Evolutionary conservation across 2,888 invertebrate genomes (phyloP), one percentile per base, ranked within the genome.

Genomic region (Lasioglossum figueresi): DNA sequence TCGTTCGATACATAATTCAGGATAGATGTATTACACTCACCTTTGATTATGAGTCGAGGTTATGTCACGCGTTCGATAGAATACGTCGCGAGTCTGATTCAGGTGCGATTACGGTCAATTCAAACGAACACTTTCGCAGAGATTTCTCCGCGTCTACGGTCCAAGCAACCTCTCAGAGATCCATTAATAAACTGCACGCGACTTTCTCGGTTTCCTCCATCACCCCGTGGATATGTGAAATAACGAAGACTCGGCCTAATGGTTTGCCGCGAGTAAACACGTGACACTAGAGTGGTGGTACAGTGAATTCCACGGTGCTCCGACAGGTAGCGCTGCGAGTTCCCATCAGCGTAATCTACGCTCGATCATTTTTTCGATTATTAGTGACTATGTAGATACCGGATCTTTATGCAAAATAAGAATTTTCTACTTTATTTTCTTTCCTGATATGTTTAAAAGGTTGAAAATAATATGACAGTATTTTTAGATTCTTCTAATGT

Each of bases 151-250:
- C 76, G 68, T 52, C 70, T 75, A 79, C 83, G 10, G 23, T 23
- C 76, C 68, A 37, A 48, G 59, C 85, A 86, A 84, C 66, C 88
- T 71, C 84, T 87, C 80, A 75, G 79, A 85, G 85, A 83, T 79
- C 86, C 91, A 85, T 89, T 85, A 89, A 88, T 86, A 86, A 87
- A 91, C 90, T 89, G 84, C 82, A 81, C 82, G 73, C 79, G 80
- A 84, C 90, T 89, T 87, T 91, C 88, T 83, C 88, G 48, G 79
- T 79, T 80, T 82, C 87, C 81, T 85, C 80, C 86, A 83, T 85
- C 84, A 71, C 70, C 56, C 56, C 83, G 84, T 75, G 82, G 79
- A 83, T 37, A 68, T 63, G 73, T 66, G 76, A 81, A 72, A 76
- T 66, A 72, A 86, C 75, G 83, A 78, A 89, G 89, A 88, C 68